These are phyloP conservation scores for Neodontobutis hainanensis DNA, from an alignment of 2,113 vertebrate species.

Conservation along the genomic window DNA sequence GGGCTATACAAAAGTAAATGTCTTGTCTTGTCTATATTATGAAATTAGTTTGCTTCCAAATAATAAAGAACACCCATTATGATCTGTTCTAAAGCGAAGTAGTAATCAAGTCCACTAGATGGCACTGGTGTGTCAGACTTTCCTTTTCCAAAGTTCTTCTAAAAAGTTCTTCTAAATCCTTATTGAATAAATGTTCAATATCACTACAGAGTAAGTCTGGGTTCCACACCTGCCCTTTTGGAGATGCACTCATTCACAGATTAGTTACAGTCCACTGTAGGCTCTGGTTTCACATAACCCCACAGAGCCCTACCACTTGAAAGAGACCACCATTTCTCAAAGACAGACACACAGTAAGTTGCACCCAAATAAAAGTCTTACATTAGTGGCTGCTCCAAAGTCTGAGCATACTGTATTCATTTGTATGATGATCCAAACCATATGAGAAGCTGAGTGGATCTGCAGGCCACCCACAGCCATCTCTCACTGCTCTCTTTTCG, in stretches of 20 bases:
- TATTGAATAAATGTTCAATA: slow-evolving; percentile 7
- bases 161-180: too few relatives aligned
- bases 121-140: slow-evolving; percentile 36
- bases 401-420: slow-evolving; percentile 62
- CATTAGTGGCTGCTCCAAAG: slow-evolving; percentile 34
- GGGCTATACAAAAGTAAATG: too few relatives aligned
- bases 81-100: too few relatives aligned
- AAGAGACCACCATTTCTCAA: slow-evolving; percentile 42
- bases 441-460: slow-evolving; percentile 70
- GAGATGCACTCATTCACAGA: slow-evolving; percentile 16
- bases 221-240: slow-evolving; percentile 45
- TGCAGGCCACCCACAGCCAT: slow-evolving; percentile 73
- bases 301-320: slow-evolving; percentile 31
- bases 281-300: slow-evolving; percentile 30
- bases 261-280: slow-evolving; percentile 5
- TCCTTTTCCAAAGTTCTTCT: neutral
- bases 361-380: slow-evolving; percentile 42
- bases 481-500: slow-evolving; percentile 36
- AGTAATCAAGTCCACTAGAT: slow-evolving; percentile 56
- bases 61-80: too few relatives aligned
- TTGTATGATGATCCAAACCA: slow-evolving; percentile 75
- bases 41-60: too few relatives aligned
- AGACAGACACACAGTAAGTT: slow-evolving; percentile 34
- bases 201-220: neutral
- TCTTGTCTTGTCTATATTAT: too few relatives aligned